Conservation (phyloP, 2,113 vertebrate genomes). For the Pelvicachromis taeniatus region DNA sequence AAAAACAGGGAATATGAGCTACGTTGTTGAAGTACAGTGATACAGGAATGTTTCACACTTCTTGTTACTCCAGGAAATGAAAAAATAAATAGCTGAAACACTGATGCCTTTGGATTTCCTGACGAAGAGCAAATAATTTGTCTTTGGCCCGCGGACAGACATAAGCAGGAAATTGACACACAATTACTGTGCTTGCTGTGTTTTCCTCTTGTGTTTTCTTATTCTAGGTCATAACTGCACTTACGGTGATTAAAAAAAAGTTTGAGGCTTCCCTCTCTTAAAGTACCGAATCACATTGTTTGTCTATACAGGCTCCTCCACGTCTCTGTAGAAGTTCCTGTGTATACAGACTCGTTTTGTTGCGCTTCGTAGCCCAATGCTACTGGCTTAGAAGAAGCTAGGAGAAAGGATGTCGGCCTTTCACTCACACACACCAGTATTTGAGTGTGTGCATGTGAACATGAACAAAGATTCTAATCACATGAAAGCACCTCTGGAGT, state of each 20-base stretch:
- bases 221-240: background rate
- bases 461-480: background rate
- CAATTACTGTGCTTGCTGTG: too few relatives aligned
- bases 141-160: fast-evolving
- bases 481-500: background rate
- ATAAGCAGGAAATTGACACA: background rate
- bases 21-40: background rate
- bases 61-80: background rate
- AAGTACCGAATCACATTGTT: background rate
- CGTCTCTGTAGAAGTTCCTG: background rate
- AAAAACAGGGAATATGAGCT: too few relatives aligned
- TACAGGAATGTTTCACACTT: background rate
- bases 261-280: background rate
- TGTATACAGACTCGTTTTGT: background rate
- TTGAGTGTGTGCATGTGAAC: background rate
- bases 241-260: background rate
- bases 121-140: background rate
- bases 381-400: background rate
- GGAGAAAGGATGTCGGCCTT: background rate
- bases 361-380: background rate
- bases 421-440: background rate
- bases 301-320: background rate
- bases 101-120: background rate
- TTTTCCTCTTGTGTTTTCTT: background rate
- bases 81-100: background rate